phyloP scores from a whole-genome alignment of 1,140 invertebrate species.

The Zaprionus camerounensis region DNA sequence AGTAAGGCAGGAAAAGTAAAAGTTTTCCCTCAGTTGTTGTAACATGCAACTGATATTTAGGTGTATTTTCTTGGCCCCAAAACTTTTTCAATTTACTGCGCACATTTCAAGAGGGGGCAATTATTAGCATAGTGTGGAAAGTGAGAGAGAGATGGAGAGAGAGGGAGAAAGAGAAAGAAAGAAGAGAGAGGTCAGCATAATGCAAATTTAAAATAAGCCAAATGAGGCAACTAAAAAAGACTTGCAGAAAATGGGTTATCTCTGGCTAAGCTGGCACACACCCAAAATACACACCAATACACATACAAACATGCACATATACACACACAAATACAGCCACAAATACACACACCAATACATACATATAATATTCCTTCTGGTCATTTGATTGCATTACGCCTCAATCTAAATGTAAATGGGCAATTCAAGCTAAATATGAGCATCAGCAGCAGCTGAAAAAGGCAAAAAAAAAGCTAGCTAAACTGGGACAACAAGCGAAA shows the following conservation, averaged over 20 bases:
- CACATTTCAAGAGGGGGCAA: constrained; percentile 62
- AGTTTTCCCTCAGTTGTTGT: constrained; percentile 32
- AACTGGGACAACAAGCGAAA: constrained; percentile 44
- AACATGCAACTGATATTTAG: constrained; percentile 60
- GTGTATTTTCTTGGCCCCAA: constrained; percentile 52
- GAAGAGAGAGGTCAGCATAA: constrained; percentile 2
- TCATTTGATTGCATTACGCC: constrained; percentile 55
- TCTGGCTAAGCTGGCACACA: background rate
- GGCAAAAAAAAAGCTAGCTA: constrained; percentile 19
- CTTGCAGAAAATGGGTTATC: background rate
- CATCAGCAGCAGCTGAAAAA: background rate
- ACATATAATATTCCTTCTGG: constrained; percentile 37
- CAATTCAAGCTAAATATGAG: constrained; percentile 59
- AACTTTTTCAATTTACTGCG: constrained; percentile 76
- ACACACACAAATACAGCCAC: background rate
- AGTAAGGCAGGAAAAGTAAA: constrained; percentile 44
- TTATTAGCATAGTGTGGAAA: constrained; percentile 48
- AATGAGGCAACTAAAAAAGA: constrained; percentile 34
- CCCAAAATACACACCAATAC: background rate
- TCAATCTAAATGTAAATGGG: constrained; percentile 78
- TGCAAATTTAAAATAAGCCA: constrained; percentile 44
- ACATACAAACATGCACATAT: background rate
- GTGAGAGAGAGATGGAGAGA: background rate
- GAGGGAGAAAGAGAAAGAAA: background rate
- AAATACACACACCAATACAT: background rate